Evolutionary conservation across 2,888 invertebrate genomes (phyloP), one percentile per base, ranked within the genome.

Genomic region (Eustalomyia histrio): DNA sequence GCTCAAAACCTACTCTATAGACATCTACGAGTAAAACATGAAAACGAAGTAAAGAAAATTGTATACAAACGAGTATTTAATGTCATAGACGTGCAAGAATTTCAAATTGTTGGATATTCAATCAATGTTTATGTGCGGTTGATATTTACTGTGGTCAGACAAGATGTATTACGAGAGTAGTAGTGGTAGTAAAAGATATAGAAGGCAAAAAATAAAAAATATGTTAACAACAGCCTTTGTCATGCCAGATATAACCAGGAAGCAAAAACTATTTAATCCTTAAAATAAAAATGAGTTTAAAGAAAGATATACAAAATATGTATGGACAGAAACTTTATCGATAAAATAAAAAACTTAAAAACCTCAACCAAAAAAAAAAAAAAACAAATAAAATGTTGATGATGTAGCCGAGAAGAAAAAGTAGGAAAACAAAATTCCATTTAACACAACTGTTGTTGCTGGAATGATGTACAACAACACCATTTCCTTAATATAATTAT

Each of bases 81-180:
- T 81, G 78, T 78, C 69, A 65, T 69, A 74, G 74, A 81, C 81
- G 76, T 81, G 81, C 65, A 74, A 71, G 69, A 74, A 78, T 78
- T 61, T 78, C 74, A 81, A 81, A 74, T 65, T 65, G 61, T 74
- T 74, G 69, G 65, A 33, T 53, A 78, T 81, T 78, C 78, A 81
- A 81, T 81, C 74, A 81, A 78, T 74, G 78, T 78, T 81, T 74
- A 81, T 78, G 61, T 81, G 78, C 74, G 81, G 81, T 78, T 78
- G 33, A 57, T 69, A 74, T 74, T 69, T 73, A 65, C 73, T 81
- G 61, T 33, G 69, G 80, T 74, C 65, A 57, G 63, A 33, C 53
- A 17, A 18, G 39, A 14, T 35, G 17, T 17, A 12, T 21, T 29
- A 29, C 29, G 7, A 29, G 29, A 29, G 21, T 21, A 21, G 29